Evolutionary conservation across 64 coral and sea anemone genomes (phyloP), one percentile per base, ranked within the genome.

Genomic region (Montipora foliosa): DNA sequence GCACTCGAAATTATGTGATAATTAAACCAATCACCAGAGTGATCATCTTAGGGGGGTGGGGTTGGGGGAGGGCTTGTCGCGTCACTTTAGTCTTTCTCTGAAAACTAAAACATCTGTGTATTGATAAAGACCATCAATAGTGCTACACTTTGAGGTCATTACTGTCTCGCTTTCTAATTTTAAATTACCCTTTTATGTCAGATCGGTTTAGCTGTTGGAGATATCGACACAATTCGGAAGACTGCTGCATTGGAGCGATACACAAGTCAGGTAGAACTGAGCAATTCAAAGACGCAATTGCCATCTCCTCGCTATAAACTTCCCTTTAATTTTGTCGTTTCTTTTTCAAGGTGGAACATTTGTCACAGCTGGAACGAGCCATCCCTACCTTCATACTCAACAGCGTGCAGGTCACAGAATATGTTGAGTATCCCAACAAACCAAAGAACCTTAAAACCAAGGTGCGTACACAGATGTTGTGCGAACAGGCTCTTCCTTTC

Each of bases 181-280:
- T 64, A 14, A 64, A 14, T 16, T 64, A 14, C 14, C 45, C 73
- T 66, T 47, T 55, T 12, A 15, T 78, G 46, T 21, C 20, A 97
- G 96, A 97, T 97, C 37, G 96, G 96, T 97, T 97, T 97, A 47
- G 96, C 96, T 67, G 96, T 97, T 51, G 96, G 96, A 61, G 96
- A 97, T 70, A 97, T 97, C 19, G 96, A 97, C 52, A 95, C 85
- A 9, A 97, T 97, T 89, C 77, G 96, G 2, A 97, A 97, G 81
- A 97, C 96, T 5, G 96, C 96, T 2, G 93, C 96, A 10, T 82
- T 97, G 89, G 96, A 97, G 47, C 88, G 96, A 92, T 97, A 97
- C 49, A 97, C 96, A 45, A 97, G 93, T 21, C 96, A 97, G 93
- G 96, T 97, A 85, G 15, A 83, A 57, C 37, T 37, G 37, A 37